Base-by-base conservation (phyloP, 1,140 invertebrate species). In the Saccostrea echinata region DNA sequence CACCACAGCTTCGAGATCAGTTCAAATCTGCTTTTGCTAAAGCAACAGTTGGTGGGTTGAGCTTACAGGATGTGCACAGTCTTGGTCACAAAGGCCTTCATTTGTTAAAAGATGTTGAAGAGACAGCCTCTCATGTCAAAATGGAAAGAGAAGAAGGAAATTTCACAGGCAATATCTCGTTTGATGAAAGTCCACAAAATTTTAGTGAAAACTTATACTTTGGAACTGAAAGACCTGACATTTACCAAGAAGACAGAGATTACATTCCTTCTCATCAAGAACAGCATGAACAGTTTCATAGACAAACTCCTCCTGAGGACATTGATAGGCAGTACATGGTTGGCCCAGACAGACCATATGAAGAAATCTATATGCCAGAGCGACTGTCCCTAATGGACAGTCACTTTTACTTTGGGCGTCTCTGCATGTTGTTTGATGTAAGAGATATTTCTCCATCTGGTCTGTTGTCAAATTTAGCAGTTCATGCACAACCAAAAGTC, bases 1-100 rank as follows among this genome's bases (percentile, higher is more conserved):
- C 68, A 76, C 27, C 30, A 16, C 68, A 18, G 13, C 27, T 76
- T 30, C 68, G 27, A 30, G 13, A 76, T 24, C 68, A 16, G 68
- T 76, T 76, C 27, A 76, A 76, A 76, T 76, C 68, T 33, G 24
- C 68, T 30, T 71, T 71, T 12, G 27, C 64, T 27, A 71, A 71
- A 71, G 64, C 27, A 24, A 30, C 64, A 27, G 12, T 76, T 76
- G 30, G 27, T 76, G 68, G 68, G 24, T 16, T 76, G 33, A 76
- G 68, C 16, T 33, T 76, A 12, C 24, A 76, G 30, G 27, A 76
- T 18, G 64, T 71, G 64, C n/a, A 30, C 24, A 71, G 24, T 71
- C 24, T 30, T 30, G 11, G 24, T 12, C n/a, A 71, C 12, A 27
- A 71, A 71, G 64, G 12, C 24, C 24, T 71, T 21, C 13, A 71